Conservation (phyloP, 2,113 vertebrate species). For the Scolopax mira region DNA sequence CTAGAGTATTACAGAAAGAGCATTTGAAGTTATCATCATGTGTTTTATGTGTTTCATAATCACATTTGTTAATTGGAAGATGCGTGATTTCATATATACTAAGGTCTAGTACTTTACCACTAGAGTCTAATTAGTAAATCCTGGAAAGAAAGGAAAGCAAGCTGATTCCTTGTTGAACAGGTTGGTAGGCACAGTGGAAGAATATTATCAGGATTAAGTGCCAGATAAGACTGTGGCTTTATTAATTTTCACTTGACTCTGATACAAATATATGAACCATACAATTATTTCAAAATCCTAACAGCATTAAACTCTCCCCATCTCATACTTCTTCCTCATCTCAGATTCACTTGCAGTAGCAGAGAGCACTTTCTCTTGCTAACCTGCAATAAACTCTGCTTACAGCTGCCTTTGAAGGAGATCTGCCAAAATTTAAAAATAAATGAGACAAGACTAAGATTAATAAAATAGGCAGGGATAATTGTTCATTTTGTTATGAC, state of each 20-base stretch:
- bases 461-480: conserved; percentile 62
- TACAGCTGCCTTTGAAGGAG: not conserved
- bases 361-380: not conserved
- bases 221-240: not conserved
- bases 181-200: not conserved
- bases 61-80: conserved; percentile 11
- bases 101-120: not conserved
- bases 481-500: conserved; percentile 67
- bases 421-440: conserved; percentile 8
- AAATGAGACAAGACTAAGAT: conserved; percentile 57
- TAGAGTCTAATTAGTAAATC: conserved; percentile 24
- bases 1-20: not conserved
- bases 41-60: conserved; percentile 17
- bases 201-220: not conserved
- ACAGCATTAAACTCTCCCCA: not conserved
- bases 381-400: conserved; percentile 4
- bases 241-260: conserved; percentile 34
- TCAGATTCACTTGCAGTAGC: not conserved
- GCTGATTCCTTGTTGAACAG: not conserved
- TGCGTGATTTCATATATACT: not conserved
- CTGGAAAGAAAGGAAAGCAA: not conserved
- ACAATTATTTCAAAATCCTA: conserved; percentile 21
- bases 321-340: not conserved
- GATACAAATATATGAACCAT: not conserved
- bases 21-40: not conserved